phyloP scores from a whole-genome alignment of 2,888 invertebrate species.

The Tyria jacobaeae region DNA sequence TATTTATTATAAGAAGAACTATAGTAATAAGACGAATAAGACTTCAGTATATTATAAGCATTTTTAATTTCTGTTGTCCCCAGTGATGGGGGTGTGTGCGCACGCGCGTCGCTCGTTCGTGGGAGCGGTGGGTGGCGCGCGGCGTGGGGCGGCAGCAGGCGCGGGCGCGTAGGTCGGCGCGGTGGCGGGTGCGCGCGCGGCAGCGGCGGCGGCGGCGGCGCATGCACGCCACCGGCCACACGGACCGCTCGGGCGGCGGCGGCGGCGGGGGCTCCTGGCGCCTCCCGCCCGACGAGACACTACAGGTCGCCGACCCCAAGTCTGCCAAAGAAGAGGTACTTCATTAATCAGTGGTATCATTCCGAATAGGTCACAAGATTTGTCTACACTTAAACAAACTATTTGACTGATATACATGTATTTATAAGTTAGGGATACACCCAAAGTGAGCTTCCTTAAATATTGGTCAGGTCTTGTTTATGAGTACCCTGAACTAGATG shows the following conservation, averaged over 20 bases:
- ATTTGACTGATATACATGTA: no score
- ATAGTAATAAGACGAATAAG: no score
- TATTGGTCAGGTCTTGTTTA: neutral
- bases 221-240: slow-evolving; percentile 96
- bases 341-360: neutral
- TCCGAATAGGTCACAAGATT: neutral
- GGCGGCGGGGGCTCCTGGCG: slow-evolving; percentile 92
- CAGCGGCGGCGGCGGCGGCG: slow-evolving; percentile 85
- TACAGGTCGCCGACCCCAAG: slow-evolving; percentile 96
- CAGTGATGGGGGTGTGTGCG: slow-evolving; percentile 68
- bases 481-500: no score
- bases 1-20: no score
- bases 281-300: slow-evolving; percentile 96
- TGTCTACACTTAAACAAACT: no score
- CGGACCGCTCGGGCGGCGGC: slow-evolving; percentile 92
- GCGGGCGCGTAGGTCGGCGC: slow-evolving; percentile 82
- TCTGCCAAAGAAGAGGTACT: slow-evolving; percentile 90
- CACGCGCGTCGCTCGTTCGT: slow-evolving; percentile 54
- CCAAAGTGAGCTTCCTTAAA: neutral
- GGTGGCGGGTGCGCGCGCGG: slow-evolving; percentile 88
- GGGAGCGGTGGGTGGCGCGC: slow-evolving; percentile 55
- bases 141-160: slow-evolving; percentile 53
- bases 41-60: neutral
- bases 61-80: slow-evolving; percentile 4
- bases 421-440: no score